These are phyloP conservation scores for Anguilla pacifica DNA, from an alignment of 2,797 vertebrate species.

Conservation along the genomic window DNA sequence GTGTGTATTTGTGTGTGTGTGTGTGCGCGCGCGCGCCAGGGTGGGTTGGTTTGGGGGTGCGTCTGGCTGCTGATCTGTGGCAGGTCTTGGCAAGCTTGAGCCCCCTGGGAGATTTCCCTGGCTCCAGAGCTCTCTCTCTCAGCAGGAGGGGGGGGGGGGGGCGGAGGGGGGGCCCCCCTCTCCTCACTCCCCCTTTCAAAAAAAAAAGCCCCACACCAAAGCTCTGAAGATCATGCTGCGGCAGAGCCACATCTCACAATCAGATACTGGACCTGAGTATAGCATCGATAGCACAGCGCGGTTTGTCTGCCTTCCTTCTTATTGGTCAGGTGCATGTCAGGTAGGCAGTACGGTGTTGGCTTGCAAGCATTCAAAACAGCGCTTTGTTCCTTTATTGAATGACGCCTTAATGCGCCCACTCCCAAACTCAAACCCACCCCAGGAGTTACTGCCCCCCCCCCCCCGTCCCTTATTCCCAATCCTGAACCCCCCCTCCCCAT, in stretches of 20 bases:
- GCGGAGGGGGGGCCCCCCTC: not conserved
- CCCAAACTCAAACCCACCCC: not conserved
- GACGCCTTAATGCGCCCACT: too few species aligned
- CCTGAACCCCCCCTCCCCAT: not conserved
- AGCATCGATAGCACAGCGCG: not conserved
- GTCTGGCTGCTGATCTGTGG: slow-evolving; percentile 74
- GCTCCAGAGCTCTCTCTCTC: slow-evolving; percentile 34
- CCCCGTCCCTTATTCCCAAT: too few species aligned
- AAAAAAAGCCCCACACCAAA: not conserved
- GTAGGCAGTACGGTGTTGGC: too few species aligned
- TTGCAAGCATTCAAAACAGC: too few species aligned
- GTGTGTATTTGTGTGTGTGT: not conserved
- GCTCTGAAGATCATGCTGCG: not conserved
- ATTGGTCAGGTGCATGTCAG: not conserved
- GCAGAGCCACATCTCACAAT: not conserved
- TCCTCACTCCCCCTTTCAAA: not conserved
- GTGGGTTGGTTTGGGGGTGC: slow-evolving; percentile 57
- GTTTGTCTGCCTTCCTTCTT: not conserved
- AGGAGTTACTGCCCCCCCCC: not conserved
- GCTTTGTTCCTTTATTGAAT: too few species aligned
- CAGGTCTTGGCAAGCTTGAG: slow-evolving; percentile 67
- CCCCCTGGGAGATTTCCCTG: slow-evolving; percentile 59
- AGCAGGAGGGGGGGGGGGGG: not conserved
- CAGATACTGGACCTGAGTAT: not conserved
- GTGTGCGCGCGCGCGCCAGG: slow-evolving; percentile 38